Conservation (phyloP, 2,113 vertebrate species). For the Myrmecobius fasciatus region DNA sequence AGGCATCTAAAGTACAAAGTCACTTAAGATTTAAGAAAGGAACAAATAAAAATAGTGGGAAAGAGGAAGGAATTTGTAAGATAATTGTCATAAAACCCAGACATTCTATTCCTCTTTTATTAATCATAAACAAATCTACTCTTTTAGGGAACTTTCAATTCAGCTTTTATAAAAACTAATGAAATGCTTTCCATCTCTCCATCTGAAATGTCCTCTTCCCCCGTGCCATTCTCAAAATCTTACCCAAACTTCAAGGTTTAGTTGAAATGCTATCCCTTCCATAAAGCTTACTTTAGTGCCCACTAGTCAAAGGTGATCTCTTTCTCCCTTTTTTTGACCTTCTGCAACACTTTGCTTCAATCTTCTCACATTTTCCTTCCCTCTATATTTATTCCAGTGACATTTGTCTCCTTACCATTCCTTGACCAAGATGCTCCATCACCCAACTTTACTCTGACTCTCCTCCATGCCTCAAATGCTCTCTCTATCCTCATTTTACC, state of each 20-base stretch:
- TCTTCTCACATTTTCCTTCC: not conserved
- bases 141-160: not conserved
- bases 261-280: not conserved
- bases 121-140: not conserved
- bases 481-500: not conserved
- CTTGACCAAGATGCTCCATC: not conserved
- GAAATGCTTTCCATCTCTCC: not conserved
- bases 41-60: not conserved
- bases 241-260: not conserved
- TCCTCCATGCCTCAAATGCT: not conserved
- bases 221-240: not conserved
- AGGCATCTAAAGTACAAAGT: not conserved
- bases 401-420: not conserved
- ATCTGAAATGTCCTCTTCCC: not conserved
- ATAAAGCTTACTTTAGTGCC: not conserved
- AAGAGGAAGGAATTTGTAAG: not conserved
- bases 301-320: not conserved
- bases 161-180: not conserved
- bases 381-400: not conserved
- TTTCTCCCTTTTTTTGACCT: not conserved
- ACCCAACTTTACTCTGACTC: not conserved
- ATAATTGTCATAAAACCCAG: not conserved
- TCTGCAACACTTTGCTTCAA: not conserved
- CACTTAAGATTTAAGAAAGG: not conserved
- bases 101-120: not conserved